Base-by-base conservation (phyloP, 2,888 invertebrate genomes). In the Noctua janthina region DNA sequence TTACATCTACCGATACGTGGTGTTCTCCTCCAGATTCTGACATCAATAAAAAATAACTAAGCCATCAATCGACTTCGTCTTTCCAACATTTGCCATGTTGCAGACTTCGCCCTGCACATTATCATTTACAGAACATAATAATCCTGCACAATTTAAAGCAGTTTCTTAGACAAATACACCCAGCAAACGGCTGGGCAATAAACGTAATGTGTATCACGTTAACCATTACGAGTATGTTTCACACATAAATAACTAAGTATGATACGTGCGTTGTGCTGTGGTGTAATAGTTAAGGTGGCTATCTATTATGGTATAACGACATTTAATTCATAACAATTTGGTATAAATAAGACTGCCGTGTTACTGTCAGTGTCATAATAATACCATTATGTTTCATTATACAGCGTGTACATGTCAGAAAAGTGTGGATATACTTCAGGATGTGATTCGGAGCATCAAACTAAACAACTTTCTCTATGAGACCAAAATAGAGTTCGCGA, bases 191-290 rank as follows among this genome's bases (percentile, higher is more conserved):
- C 72, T 35, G 20, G 74, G 77, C 82, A 77, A 75, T 81, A 81
- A 88, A 85, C 70, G 75, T 78, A 78, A 88, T 75, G 74, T 78
- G 84, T 83, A 88, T 81, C 73, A 71, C 54, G 59, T n/a, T 54
- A 62, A 54, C 72, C 74, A 83, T 86, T 86, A 86, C 54, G 79
- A 71, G 78, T 86, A 82, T 79, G 76, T 73, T 80, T 86, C 81
- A 86, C 83, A 83, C 83, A 78, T 87, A 86, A 88, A 84, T 88
- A 88, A 88, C 86, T 84, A 51, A 39, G 43, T 78, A 70, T 43
- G 1, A 79, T 78, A 87, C 79, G 82, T 79, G 79, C 15, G 78
- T 49, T 29, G 71, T 62, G 49, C 54, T 70, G 69, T 77, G 72
- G 74, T n/a, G 87, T 83, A 71, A 81, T 74, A 29, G 23, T 82